Percentiles rank a stretch among this genome's conserved stretches.
Conservation (phyloP, 2,113 vertebrate species). For the Heterochromis multidens region DNA sequence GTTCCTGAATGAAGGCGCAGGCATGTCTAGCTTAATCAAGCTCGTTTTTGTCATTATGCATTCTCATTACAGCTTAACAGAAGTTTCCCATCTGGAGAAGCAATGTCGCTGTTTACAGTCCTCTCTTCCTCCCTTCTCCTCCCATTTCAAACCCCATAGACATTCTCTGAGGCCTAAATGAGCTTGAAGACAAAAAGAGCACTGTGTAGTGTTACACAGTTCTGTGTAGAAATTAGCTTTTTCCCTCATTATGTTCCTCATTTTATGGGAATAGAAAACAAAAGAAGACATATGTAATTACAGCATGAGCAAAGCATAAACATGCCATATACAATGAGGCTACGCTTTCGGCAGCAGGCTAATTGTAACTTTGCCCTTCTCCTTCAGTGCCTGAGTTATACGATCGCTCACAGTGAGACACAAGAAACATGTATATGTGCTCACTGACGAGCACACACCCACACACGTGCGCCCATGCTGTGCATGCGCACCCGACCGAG, state of each 20-base stretch:
- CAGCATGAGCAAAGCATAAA: slow-evolving; percentile 66
- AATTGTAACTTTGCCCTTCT: slow-evolving; percentile 64
- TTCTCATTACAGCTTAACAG: slow-evolving; percentile 61
- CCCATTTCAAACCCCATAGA: slow-evolving; percentile 53
- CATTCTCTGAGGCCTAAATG: slow-evolving; percentile 51
- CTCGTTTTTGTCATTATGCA: slow-evolving; percentile 61
- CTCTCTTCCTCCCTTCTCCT: slow-evolving; percentile 34
- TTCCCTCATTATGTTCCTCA: slow-evolving; percentile 56
- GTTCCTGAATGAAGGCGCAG: slow-evolving; percentile 32
- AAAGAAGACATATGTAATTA: slow-evolving; percentile 75
- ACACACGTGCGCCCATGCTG: slow-evolving; percentile 29
- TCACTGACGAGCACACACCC: slow-evolving; percentile 21
- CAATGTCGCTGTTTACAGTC: slow-evolving; percentile 56
- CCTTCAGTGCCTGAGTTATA: slow-evolving; percentile 59
- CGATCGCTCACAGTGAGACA: slow-evolving; percentile 55
- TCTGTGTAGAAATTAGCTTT: slow-evolving; percentile 28
- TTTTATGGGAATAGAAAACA: slow-evolving; percentile 68
- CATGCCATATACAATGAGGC: slow-evolving; percentile 53
- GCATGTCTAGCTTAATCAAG: slow-evolving; percentile 53
- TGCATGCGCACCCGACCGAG: background rate
- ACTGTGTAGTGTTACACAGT: slow-evolving; percentile 23
- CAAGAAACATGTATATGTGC: slow-evolving; percentile 48
- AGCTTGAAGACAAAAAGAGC: slow-evolving; percentile 64
- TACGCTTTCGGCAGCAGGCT: slow-evolving; percentile 56
- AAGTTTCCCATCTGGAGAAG: slow-evolving; percentile 67